Evolutionary conservation across 2,888 invertebrate species (phyloP).

Genomic region (Scaptomyza cyrtandrae): DNA sequence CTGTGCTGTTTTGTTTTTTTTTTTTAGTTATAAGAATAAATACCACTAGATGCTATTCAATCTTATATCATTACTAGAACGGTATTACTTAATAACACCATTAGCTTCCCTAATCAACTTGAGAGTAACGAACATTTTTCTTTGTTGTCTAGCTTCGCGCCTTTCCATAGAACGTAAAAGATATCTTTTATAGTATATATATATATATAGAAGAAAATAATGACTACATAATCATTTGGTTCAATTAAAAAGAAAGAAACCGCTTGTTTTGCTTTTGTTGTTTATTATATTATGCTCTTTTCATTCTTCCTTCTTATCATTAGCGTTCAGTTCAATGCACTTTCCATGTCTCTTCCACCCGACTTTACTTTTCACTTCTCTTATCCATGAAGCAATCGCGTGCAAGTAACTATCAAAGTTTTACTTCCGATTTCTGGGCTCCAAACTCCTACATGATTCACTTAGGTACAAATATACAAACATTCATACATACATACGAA

Average conservation of each 20-base stretch:
- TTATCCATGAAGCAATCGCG: constrained; percentile 49
- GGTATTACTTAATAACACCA: neutral
- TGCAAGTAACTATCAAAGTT: constrained; percentile 41
- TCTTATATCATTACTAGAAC: neutral
- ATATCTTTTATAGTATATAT: neutral
- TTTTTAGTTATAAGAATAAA: neutral
- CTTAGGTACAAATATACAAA: constrained; percentile 1
- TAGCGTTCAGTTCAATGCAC: constrained; percentile 56
- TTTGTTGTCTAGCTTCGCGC: neutral
- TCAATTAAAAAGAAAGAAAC: constrained; percentile 16
- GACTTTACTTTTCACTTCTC: constrained; percentile 30
- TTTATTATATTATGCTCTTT: constrained; percentile 18
- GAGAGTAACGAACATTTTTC: neutral
- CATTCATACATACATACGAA: constrained; percentile 6
- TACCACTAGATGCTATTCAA: neutral
- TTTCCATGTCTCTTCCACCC: constrained; percentile 27
- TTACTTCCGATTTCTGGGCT: constrained; percentile 62
- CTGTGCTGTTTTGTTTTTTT: constrained; percentile 14
- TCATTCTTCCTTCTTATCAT: constrained; percentile 40
- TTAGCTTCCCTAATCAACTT: neutral
- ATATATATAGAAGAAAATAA: neutral
- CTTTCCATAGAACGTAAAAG: neutral
- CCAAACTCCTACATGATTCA: constrained; percentile 64
- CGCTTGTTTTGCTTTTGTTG: constrained; percentile 14
- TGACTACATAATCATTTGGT: constrained; percentile 11